These are phyloP conservation scores for Pantelozetes paolii DNA, from an alignment of 2,888 invertebrate genomes.

Conservation along the genomic window DNA sequence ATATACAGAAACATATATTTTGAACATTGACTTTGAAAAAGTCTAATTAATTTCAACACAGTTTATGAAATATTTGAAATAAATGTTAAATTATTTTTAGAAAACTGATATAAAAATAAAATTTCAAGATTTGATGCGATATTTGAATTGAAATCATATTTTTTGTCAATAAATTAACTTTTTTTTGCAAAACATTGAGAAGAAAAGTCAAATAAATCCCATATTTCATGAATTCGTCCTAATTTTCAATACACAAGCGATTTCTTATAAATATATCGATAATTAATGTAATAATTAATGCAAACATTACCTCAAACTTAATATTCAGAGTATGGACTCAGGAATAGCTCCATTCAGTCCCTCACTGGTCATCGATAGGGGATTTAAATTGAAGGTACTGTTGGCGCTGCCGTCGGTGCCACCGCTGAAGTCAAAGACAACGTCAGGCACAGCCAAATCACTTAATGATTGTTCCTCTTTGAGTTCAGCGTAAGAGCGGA, in stretches of 20 bases:
- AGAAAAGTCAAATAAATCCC: neutral
- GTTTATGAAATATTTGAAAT: no score
- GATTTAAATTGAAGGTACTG: conserved; percentile 35
- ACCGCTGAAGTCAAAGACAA: no score
- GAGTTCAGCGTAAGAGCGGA: conserved; percentile 40
- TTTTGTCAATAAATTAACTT: neutral
- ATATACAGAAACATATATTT: neutral
- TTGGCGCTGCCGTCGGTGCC: conserved; percentile 15
- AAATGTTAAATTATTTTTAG: no score
- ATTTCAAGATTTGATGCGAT: neutral
- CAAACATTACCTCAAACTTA: conserved; percentile 19
- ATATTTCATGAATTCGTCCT: neutral
- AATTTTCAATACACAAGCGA: neutral
- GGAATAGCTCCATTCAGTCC: neutral
- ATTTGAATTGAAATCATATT: neutral
- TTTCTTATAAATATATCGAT: neutral
- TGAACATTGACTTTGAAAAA: neutral
- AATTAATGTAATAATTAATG: neutral
- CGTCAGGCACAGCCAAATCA: conserved; percentile 25
- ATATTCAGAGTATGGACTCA: neutral
- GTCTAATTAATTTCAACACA: no score
- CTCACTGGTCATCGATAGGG: conserved; percentile 24
- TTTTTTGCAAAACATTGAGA: no score
- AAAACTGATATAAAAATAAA: neutral
- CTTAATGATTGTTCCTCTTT: conserved; percentile 34